Conservation (phyloP, 1,140 invertebrate species). For the Bombus impatiens region DNA sequence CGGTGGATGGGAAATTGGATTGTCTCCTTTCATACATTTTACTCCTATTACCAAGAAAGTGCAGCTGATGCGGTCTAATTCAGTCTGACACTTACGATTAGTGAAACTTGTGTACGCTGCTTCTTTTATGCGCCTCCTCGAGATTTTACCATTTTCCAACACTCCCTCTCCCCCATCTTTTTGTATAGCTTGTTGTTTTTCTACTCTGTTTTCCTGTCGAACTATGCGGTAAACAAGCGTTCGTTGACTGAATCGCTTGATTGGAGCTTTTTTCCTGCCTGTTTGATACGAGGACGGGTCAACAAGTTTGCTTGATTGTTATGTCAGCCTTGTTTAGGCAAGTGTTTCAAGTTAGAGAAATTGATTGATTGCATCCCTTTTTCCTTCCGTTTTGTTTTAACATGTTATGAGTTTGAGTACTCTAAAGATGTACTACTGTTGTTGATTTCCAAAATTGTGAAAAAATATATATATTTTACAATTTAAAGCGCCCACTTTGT, state of each 20-base stretch:
- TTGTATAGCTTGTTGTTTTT: not conserved
- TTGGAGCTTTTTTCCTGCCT: conserved; percentile 2
- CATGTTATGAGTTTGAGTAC: not conserved
- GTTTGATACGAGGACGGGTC: conserved; percentile 24
- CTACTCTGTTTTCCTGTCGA: not conserved
- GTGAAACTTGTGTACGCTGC: conserved; percentile 13
- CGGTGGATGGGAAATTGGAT: conserved; percentile 72
- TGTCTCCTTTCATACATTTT: conserved; percentile 71
- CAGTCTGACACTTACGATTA: conserved; percentile 61
- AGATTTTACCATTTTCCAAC: not conserved
- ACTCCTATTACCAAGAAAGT: conserved; percentile 55
- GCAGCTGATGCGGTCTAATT: conserved; percentile 40
- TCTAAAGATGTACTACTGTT: not conserved
- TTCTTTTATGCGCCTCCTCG: conserved; percentile 33
- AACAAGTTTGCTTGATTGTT: conserved; percentile 37
- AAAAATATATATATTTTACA: not conserved
- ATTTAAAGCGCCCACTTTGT: too few relatives aligned
- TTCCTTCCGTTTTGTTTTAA: not conserved
- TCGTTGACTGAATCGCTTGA: conserved; percentile 17
- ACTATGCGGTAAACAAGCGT: conserved; percentile 37
- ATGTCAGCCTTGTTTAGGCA: not conserved
- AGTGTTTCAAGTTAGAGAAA: not conserved
- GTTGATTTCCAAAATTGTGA: not conserved
- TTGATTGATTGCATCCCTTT: not conserved
- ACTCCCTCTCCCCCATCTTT: not conserved